Evolutionary conservation across 2,797 vertebrate species (phyloP).

Genomic region (Scolopax bukidnonensis): DNA sequence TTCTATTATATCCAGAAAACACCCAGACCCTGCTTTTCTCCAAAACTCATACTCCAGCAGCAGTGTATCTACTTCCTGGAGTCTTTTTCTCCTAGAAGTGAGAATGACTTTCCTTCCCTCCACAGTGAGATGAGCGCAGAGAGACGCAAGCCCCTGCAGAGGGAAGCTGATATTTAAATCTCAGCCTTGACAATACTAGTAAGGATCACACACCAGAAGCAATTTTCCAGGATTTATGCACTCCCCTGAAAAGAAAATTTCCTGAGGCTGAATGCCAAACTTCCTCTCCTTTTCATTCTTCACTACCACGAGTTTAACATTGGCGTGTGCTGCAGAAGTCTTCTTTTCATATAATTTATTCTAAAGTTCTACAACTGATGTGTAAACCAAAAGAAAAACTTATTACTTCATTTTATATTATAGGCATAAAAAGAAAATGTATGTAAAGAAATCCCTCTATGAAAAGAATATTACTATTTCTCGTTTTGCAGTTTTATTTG

Average conservation of each 20-base stretch:
- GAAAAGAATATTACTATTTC: background rate
- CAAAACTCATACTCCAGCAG: background rate
- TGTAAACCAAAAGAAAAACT: background rate
- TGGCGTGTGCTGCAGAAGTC: background rate
- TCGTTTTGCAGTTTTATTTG: background rate
- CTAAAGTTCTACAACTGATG: background rate
- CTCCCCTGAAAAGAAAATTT: background rate
- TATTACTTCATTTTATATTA: background rate
- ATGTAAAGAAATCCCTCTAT: background rate
- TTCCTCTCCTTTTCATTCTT: background rate
- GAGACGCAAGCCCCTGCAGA: background rate
- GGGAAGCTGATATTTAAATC: background rate
- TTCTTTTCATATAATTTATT: background rate
- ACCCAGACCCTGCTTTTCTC: background rate
- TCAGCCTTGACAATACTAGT: conserved; percentile 12
- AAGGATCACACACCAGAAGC: background rate
- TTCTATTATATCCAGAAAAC: background rate
- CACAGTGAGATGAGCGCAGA: background rate
- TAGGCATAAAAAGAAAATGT: background rate
- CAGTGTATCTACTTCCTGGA: background rate
- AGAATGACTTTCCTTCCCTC: background rate
- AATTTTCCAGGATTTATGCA: conserved; percentile 37
- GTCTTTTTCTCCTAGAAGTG: background rate
- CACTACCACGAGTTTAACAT: background rate
- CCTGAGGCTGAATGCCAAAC: background rate